Conservation (phyloP, 2,888 invertebrate genomes). For the Anthophora plumipes region DNA sequence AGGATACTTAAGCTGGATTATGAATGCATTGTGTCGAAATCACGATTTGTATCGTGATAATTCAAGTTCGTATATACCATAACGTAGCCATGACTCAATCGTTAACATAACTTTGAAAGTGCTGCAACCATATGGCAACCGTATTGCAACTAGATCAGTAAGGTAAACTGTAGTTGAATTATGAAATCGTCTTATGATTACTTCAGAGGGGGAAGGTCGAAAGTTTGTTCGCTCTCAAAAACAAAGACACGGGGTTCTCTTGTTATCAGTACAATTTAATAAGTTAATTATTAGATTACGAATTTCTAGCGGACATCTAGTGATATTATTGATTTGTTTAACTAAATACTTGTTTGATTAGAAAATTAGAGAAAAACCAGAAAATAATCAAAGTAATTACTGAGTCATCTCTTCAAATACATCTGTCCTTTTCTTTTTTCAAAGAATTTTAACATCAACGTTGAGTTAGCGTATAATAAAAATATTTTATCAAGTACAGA, state of each 20-base stretch:
- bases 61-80: slow-evolving; percentile 9
- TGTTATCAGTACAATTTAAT: slow-evolving; percentile 3
- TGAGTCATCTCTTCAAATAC: neutral
- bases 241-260: slow-evolving; percentile 39
- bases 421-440: neutral
- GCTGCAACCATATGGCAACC: neutral
- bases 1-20: slow-evolving; percentile 1
- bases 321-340: slow-evolving; percentile 70
- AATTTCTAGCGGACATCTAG: slow-evolving; percentile 58
- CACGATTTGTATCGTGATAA: slow-evolving; percentile 1
- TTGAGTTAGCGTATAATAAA: too few relatives aligned
- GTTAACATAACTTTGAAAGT: slow-evolving; percentile 4
- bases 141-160: neutral
- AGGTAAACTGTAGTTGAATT: neutral
- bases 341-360: slow-evolving; percentile 62
- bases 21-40: slow-evolving; percentile 8
- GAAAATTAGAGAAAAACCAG: slow-evolving; percentile 72
- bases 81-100: neutral
- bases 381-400: slow-evolving; percentile 61
- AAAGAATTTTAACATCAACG: neutral
- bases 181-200: neutral
- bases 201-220: neutral
- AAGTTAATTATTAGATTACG: slow-evolving; percentile 33
- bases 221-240: slow-evolving; percentile 21
- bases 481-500: too few relatives aligned